Conservation (phyloP, 2,113 vertebrate genomes). For the Phoenicopterus ruber region DNA sequence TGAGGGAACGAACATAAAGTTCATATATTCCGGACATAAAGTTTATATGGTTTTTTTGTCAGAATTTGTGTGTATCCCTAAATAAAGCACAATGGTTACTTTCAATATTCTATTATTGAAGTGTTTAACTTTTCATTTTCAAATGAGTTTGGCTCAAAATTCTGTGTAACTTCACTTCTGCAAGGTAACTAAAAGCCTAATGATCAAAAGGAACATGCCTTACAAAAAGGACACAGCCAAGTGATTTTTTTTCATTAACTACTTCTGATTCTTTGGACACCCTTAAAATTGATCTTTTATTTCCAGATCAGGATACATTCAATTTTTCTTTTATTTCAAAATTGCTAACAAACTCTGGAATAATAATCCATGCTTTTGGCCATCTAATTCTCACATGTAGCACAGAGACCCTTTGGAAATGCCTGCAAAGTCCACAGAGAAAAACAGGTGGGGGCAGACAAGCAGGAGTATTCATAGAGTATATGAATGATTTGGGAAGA, state of each 20-base stretch:
- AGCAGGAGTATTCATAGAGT: neutral
- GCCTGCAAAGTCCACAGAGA: neutral
- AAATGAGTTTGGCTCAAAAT: neutral
- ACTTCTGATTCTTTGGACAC: neutral
- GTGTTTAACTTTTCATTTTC: neutral
- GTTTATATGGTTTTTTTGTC: neutral
- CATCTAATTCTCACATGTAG: neutral
- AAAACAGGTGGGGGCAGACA: neutral
- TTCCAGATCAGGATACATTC: neutral
- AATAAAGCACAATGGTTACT: neutral
- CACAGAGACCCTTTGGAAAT: neutral
- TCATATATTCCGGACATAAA: neutral
- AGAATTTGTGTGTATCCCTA: neutral
- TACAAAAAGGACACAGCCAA: neutral
- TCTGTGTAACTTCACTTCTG: neutral
- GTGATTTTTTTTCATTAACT: neutral
- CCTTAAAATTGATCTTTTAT: neutral
- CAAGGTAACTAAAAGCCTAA: neutral
- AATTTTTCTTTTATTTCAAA: neutral
- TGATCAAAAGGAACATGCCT: neutral
- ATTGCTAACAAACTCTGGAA: neutral
- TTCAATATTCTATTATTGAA: neutral
- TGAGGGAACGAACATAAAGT: too few relatives aligned
- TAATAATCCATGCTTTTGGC: neutral
- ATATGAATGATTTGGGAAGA: neutral